These are phyloP conservation scores for Drosophila planitibia DNA, from an alignment of 2,888 invertebrate species.

Conservation along the genomic window DNA sequence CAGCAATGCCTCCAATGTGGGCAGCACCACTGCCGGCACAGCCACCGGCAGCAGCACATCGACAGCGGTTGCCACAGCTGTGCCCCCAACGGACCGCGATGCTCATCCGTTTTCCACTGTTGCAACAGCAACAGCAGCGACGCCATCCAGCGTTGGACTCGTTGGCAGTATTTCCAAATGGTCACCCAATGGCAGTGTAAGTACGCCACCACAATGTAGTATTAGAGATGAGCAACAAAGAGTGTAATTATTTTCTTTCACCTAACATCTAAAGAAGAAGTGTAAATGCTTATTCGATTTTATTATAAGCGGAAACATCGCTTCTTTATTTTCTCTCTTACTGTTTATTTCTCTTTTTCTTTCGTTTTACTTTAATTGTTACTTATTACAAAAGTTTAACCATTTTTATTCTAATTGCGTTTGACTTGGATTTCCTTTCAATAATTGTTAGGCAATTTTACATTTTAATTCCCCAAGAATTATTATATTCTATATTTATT, in stretches of 20 bases:
- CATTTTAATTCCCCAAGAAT: neutral
- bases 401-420: neutral
- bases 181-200: conserved; percentile 85
- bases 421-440: neutral
- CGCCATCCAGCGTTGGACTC: conserved; percentile 50
- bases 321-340: neutral
- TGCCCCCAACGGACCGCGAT: conserved; percentile 55
- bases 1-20: conserved; percentile 77
- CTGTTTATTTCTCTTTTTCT: neutral
- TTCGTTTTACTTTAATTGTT: neutral
- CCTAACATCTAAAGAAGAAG: neutral
- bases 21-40: conserved; percentile 67
- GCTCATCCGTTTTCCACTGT: conserved; percentile 81
- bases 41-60: conserved; percentile 70
- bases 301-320: neutral
- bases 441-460: neutral
- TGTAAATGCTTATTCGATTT: neutral
- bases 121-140: conserved; percentile 58
- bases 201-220: conserved; percentile 59
- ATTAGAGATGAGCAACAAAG: neutral
- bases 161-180: conserved; percentile 82
- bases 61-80: conserved; percentile 61
- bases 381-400: neutral
- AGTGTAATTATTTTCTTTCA: neutral
- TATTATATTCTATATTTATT: neutral